Evolutionary conservation across 2,888 invertebrate species (phyloP).

Genomic region (Dorcus parallelipipedus): DNA sequence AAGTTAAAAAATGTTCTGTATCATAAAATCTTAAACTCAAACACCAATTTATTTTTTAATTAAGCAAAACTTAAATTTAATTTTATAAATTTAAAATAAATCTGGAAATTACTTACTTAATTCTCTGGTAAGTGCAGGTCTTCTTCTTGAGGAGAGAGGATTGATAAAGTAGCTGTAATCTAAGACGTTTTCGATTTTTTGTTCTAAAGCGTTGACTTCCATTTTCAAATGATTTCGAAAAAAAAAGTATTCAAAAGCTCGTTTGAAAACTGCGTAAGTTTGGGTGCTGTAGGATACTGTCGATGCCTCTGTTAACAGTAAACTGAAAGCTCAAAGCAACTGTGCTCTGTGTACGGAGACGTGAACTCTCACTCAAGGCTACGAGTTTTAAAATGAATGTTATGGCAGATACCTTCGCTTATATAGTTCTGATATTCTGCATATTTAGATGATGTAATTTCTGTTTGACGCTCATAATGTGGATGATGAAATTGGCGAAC

Average conservation of each 20-base stretch:
- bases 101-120: constrained; percentile 47
- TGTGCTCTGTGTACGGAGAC: neutral
- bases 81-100: no score
- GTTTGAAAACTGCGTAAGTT: neutral
- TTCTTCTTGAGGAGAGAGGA: constrained; percentile 48
- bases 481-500: constrained; percentile 9
- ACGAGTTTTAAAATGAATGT: constrained; percentile 8
- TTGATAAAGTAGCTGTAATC: constrained; percentile 53
- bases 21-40: no score
- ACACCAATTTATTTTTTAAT: no score
- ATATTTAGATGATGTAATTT: constrained; percentile 13
- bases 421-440: constrained; percentile 8
- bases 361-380: constrained; percentile 13
- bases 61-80: no score
- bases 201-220: constrained; percentile 5
- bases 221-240: neutral
- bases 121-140: constrained; percentile 53
- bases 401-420: constrained; percentile 4
- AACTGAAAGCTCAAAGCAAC: neutral
- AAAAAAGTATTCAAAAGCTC: neutral
- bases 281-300: no score
- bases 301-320: neutral
- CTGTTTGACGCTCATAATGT: constrained; percentile 8
- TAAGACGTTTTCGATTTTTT: constrained; percentile 16
- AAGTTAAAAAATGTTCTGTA: no score